Conservation (phyloP, 2,797 vertebrate genomes). For the Alectoris magna region DNA sequence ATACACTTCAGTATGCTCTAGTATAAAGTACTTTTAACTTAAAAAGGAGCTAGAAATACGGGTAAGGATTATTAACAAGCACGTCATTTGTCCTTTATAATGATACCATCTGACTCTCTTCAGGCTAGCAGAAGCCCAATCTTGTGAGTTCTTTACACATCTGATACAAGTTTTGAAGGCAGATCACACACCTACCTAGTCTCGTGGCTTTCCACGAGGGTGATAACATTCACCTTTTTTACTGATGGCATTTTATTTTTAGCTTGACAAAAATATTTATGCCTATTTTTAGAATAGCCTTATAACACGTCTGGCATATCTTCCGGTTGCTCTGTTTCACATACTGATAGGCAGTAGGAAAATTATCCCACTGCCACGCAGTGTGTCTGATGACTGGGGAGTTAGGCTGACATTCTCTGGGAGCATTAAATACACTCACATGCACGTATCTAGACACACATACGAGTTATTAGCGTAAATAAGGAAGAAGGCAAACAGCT, state of each 20-base stretch:
- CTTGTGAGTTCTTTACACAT: not conserved
- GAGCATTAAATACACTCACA: not conserved
- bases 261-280: not conserved
- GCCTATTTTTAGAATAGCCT: not conserved
- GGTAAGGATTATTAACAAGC: too few species aligned
- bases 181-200: not conserved
- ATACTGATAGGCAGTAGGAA: not conserved
- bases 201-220: not conserved
- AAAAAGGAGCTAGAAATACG: not conserved
- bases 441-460: not conserved
- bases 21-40: not conserved
- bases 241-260: not conserved
- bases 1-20: too few species aligned
- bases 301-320: not conserved
- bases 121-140: not conserved
- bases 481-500: not conserved
- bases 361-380: not conserved
- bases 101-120: not conserved
- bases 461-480: not conserved
- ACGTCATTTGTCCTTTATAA: not conserved
- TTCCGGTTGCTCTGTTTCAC: not conserved
- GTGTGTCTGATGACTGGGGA: not conserved
- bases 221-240: not conserved
- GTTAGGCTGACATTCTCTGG: not conserved
- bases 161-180: not conserved